These are phyloP conservation scores for Tricholauxania praeusta DNA, from an alignment of 2,888 invertebrate genomes.

Conservation along the genomic window DNA sequence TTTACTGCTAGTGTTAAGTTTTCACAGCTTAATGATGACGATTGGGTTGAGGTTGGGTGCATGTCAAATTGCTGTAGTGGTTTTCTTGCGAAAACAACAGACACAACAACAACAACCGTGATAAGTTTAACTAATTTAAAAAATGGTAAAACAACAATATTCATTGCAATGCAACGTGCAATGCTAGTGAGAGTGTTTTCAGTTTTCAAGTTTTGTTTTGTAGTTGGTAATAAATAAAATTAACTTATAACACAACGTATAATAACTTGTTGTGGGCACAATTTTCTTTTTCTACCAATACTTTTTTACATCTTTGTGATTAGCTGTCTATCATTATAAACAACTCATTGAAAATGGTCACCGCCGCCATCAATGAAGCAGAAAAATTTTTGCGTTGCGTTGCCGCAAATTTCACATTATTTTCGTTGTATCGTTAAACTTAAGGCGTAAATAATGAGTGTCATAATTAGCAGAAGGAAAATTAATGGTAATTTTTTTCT, in stretches of 20 bases:
- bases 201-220: too few relatives aligned
- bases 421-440: too few relatives aligned
- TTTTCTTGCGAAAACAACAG: background rate
- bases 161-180: background rate
- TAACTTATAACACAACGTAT: background rate
- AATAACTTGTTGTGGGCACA: background rate
- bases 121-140: background rate
- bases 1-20: too few relatives aligned
- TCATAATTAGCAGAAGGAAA: too few relatives aligned
- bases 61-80: background rate
- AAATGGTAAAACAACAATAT: background rate
- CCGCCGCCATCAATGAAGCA: too few relatives aligned
- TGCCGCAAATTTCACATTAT: too few relatives aligned
- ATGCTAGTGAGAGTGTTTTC: constrained; percentile 13
- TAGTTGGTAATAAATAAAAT: too few relatives aligned
- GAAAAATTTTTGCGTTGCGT: too few relatives aligned
- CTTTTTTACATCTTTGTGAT: background rate
- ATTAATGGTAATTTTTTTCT: too few relatives aligned
- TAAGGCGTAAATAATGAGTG: too few relatives aligned
- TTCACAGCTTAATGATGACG: too few relatives aligned
- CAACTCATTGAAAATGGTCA: constrained; percentile 1
- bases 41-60: constrained; percentile 7
- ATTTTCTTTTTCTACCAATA: background rate
- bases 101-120: background rate
- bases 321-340: background rate